These are phyloP conservation scores for Raphicerus campestris DNA, from an alignment of 2,113 vertebrate genomes.

Conservation along the genomic window DNA sequence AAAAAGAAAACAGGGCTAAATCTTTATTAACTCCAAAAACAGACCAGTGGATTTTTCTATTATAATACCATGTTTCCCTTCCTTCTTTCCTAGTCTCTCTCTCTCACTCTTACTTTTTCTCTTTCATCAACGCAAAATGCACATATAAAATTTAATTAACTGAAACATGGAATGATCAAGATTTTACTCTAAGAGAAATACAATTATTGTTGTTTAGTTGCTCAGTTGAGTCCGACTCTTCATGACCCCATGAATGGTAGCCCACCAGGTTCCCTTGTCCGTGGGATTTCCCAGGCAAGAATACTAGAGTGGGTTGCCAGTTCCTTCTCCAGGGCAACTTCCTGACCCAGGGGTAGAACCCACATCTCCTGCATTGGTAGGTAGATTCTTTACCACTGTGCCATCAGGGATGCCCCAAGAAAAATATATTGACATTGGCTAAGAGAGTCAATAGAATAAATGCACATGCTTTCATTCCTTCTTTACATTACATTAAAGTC, in stretches of 20 bases:
- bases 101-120: neutral
- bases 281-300: neutral
- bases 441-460: neutral
- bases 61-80: neutral
- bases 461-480: neutral
- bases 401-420: neutral
- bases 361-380: neutral
- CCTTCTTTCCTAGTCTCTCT: neutral
- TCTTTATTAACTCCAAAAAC: neutral
- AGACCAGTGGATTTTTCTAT: neutral
- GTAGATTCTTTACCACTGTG: neutral
- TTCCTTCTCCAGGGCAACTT: neutral
- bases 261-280: neutral
- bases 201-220: neutral
- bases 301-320: neutral
- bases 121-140: neutral
- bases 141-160: neutral
- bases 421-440: neutral
- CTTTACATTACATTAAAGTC: neutral
- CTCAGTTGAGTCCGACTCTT: neutral
- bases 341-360: neutral
- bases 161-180: neutral
- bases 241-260: neutral
- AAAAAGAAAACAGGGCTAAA: neutral
- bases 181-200: neutral